Evolutionary conservation across 1,140 invertebrate genomes (phyloP).

Genomic region (Intoshia linei): DNA sequence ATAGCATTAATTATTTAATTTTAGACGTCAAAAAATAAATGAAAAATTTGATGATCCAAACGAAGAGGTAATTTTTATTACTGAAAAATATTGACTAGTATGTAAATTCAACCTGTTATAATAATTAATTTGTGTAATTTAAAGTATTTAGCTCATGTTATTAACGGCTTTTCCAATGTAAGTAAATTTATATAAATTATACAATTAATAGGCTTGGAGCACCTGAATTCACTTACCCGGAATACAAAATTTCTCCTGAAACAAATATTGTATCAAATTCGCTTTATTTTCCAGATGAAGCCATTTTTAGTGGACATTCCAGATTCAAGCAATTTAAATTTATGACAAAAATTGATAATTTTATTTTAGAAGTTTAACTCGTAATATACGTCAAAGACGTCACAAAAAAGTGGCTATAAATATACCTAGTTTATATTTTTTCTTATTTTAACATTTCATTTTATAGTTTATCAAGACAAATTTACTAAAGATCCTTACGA

Average conservation of each 20-base stretch:
- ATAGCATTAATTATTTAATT: too few relatives aligned
- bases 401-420: conserved; percentile 81
- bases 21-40: too few relatives aligned
- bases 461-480: conserved; percentile 12
- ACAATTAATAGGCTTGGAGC: conserved; percentile 38
- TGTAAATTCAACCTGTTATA: neutral
- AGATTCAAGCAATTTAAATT: conserved; percentile 31
- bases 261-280: conserved; percentile 39
- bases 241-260: conserved; percentile 29
- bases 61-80: too few relatives aligned
- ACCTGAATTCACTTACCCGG: conserved; percentile 51
- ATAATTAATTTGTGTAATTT: neutral
- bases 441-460: neutral
- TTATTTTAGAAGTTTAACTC: conserved; percentile 40
- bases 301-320: conserved; percentile 63
- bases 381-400: conserved; percentile 56
- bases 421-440: conserved; percentile 37
- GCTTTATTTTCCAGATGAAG: conserved; percentile 72
- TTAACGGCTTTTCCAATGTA: too few relatives aligned
- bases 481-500: conserved; percentile 14
- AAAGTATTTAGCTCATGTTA: too few relatives aligned
- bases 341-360: conserved; percentile 4
- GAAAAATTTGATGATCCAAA: too few relatives aligned
- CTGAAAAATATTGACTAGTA: neutral
- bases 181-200: conserved; percentile 7